Evolutionary conservation across 1,140 invertebrate species (phyloP).

Genomic region (Andrena cerasifolii): DNA sequence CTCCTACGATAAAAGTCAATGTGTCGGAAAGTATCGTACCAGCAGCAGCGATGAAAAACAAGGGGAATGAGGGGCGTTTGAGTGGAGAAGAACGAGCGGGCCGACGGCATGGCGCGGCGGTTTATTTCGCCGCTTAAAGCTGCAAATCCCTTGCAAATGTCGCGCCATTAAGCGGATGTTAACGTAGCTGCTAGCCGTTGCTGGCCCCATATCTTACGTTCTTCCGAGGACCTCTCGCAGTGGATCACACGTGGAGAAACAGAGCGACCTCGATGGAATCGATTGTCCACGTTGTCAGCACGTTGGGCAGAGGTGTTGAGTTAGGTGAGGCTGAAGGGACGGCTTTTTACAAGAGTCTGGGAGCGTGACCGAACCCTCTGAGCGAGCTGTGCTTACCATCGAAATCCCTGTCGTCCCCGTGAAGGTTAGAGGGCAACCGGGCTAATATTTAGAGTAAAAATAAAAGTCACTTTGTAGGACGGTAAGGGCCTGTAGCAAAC

Average conservation of each 20-base stretch:
- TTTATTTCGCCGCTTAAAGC: constrained; percentile 22
- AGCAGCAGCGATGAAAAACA: neutral
- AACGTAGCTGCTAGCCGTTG: neutral
- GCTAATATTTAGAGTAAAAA: constrained; percentile 30
- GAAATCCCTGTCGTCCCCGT: neutral
- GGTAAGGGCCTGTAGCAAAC: too few species aligned
- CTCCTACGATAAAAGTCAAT: constrained; percentile 38
- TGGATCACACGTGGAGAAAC: too few species aligned
- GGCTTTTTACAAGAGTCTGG: neutral
- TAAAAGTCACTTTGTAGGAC: constrained; percentile 33
- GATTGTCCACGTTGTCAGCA: too few species aligned
- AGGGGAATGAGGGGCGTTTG: neutral
- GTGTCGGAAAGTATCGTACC: constrained; percentile 40
- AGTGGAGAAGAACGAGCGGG: neutral
- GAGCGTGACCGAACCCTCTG: neutral
- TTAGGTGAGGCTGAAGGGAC: neutral
- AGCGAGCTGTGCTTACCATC: neutral
- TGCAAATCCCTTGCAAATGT: constrained; percentile 29
- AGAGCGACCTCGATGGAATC: too few species aligned
- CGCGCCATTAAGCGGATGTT: constrained; percentile 26
- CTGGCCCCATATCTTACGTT: neutral
- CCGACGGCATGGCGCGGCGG: constrained; percentile 2
- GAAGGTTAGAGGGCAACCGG: neutral
- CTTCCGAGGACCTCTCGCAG: neutral
- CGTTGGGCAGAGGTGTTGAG: neutral